These are phyloP conservation scores for Pseudorhombus dupliciocellatus DNA, from an alignment of 2,113 vertebrate genomes.

Conservation along the genomic window DNA sequence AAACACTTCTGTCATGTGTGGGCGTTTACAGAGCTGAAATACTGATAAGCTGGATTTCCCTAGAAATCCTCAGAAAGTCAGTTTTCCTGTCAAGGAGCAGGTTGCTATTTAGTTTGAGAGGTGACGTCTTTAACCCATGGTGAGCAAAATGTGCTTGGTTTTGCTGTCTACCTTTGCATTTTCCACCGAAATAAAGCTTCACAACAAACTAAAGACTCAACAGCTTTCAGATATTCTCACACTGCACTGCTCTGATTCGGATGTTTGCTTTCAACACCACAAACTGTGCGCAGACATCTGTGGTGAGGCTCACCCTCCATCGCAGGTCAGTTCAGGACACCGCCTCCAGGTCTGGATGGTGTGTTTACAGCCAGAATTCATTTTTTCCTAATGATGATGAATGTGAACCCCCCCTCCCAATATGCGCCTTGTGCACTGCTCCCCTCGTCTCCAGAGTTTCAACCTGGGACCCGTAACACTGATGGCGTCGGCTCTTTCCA, in stretches of 20 bases:
- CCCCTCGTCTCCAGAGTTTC: slow-evolving; percentile 12
- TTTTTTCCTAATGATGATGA: slow-evolving; percentile 33
- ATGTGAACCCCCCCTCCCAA: slow-evolving; percentile 1
- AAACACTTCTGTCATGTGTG: not conserved
- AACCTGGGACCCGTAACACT: slow-evolving; percentile 45
- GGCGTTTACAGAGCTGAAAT: no score
- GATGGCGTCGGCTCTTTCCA: slow-evolving; percentile 41
- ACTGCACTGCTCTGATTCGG: not conserved
- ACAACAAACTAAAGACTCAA: not conserved
- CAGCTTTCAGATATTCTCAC: not conserved
- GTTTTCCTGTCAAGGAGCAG: no score
- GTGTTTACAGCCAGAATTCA: slow-evolving; percentile 11
- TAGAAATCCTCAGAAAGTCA: no score
- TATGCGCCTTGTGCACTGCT: not conserved
- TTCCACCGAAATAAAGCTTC: no score
- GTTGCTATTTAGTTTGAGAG: no score
- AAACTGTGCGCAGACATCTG: not conserved
- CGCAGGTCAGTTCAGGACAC: slow-evolving; percentile 15
- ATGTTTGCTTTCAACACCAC: not conserved
- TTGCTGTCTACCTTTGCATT: no score
- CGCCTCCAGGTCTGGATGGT: not conserved
- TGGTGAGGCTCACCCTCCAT: not conserved
- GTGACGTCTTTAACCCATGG: no score
- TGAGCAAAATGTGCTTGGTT: no score
- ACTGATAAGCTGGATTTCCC: no score